These are phyloP conservation scores for Lagodon rhomboides DNA, from an alignment of 2,797 vertebrate species.

Conservation along the genomic window DNA sequence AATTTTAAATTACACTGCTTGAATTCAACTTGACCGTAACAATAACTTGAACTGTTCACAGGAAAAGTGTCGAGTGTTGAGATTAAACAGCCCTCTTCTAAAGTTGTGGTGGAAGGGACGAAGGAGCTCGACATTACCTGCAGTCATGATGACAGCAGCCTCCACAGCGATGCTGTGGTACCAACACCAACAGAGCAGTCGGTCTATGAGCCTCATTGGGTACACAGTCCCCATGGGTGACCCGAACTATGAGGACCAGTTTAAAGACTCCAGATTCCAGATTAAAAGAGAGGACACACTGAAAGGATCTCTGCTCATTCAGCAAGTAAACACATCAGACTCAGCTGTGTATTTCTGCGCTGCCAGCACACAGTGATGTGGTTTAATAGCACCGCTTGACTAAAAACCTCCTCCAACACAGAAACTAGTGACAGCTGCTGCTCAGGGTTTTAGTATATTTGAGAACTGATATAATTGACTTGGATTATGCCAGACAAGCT, in stretches of 20 bases:
- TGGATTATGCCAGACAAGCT: too few species aligned
- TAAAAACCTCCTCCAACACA: slow-evolving; percentile 22
- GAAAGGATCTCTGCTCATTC: slow-evolving; percentile 42
- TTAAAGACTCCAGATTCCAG: slow-evolving; percentile 24
- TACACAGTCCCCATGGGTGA: not conserved
- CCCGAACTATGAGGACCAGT: slow-evolving; percentile 17
- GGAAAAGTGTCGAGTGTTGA: slow-evolving; percentile 24
- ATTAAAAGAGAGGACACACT: not conserved
- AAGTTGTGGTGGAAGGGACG: slow-evolving; percentile 4
- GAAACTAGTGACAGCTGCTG: slow-evolving; percentile 42
- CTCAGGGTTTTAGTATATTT: not conserved
- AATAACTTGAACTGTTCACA: not conserved
- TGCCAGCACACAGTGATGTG: slow-evolving; percentile 67
- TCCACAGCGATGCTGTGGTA: slow-evolving; percentile 55
- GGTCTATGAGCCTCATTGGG: slow-evolving; percentile 19
- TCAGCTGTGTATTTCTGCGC: slow-evolving; percentile 80
- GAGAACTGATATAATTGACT: not conserved
- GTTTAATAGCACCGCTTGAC: slow-evolving; percentile 36
- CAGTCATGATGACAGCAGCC: slow-evolving; percentile 26
- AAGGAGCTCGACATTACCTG: slow-evolving; percentile 37
- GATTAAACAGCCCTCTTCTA: slow-evolving; percentile 48
- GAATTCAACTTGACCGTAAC: too few species aligned
- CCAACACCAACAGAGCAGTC: slow-evolving; percentile 34
- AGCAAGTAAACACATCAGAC: slow-evolving; percentile 14
- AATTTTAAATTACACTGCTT: too few species aligned